Evolutionary conservation across 1,140 invertebrate species (phyloP).

Genomic region (Brevipalpus yothersi): DNA sequence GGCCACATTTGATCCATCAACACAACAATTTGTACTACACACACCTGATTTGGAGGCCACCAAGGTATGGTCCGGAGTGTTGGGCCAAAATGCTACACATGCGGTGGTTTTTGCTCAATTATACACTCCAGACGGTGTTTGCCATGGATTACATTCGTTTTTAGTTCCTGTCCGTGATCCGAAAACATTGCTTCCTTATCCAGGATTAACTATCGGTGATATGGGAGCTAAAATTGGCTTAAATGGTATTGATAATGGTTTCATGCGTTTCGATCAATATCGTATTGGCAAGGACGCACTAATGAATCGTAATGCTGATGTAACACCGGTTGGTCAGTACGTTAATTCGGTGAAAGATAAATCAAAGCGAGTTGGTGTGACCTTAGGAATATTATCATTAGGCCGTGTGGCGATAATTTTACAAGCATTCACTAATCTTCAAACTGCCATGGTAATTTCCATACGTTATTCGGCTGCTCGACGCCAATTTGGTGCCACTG

Average conservation of each 20-base stretch:
- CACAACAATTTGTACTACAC: constrained; percentile 54
- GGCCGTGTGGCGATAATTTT: constrained; percentile 40
- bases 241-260: constrained; percentile 74
- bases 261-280: constrained; percentile 62
- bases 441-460: constrained; percentile 49
- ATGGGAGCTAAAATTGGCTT: constrained; percentile 66
- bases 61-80: constrained; percentile 66
- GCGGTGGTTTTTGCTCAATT: constrained; percentile 69
- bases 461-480: constrained; percentile 65
- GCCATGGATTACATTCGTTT: constrained; percentile 64
- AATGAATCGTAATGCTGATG: constrained; percentile 61
- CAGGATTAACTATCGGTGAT: constrained; percentile 54
- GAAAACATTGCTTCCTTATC: constrained; percentile 38
- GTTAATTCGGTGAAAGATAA: constrained; percentile 30
- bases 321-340: constrained; percentile 57
- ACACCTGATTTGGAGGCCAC: constrained; percentile 78
- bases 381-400: constrained; percentile 52
- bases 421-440: constrained; percentile 40
- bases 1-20: constrained; percentile 51
- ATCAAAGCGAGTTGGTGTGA: constrained; percentile 4
- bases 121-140: constrained; percentile 44
- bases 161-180: constrained; percentile 55
- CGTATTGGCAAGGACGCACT: constrained; percentile 49
- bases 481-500: constrained; percentile 54
- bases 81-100: constrained; percentile 55